phyloP scores from a whole-genome alignment of 2,113 vertebrate genomes.

The Desmodus rotundus region DNA sequence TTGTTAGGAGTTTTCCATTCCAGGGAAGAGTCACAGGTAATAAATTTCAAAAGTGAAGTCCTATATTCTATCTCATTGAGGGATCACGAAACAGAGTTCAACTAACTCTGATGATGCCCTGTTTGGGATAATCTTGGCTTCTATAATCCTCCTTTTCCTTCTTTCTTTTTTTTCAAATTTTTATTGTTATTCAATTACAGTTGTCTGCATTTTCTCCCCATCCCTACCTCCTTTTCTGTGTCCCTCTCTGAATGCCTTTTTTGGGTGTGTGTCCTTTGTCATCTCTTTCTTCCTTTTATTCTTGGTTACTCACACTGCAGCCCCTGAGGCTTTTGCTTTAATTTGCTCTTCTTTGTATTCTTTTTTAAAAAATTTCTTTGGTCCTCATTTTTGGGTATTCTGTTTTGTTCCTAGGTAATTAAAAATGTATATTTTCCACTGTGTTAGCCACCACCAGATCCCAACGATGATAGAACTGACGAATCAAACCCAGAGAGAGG shows the following conservation, averaged over 20 bases:
- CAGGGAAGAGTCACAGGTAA: not conserved
- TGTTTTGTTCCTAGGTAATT: not conserved
- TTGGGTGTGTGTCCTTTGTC: not conserved
- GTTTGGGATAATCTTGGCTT: not conserved
- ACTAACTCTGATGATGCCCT: not conserved
- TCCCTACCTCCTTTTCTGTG: not conserved
- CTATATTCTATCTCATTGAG: not conserved
- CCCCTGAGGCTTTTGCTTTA: not conserved
- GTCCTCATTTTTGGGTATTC: not conserved
- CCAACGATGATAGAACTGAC: not conserved
- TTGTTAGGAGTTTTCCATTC: not conserved
- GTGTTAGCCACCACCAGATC: not conserved
- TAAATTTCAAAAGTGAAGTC: not conserved
- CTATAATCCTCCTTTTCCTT: not conserved
- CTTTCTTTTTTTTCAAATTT: too few species aligned
- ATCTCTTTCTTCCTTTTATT: not conserved
- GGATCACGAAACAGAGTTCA: not conserved
- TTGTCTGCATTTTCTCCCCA: too few species aligned
- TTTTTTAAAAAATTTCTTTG: not conserved
- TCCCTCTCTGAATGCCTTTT: not conserved
- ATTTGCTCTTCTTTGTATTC: not conserved
- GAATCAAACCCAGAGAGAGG: not conserved
- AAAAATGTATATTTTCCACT: not conserved
- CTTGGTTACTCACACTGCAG: not conserved
- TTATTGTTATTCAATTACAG: too few species aligned